Conservation (phyloP, 2,113 vertebrate species). For the Seriola quinqueradiata region DNA sequence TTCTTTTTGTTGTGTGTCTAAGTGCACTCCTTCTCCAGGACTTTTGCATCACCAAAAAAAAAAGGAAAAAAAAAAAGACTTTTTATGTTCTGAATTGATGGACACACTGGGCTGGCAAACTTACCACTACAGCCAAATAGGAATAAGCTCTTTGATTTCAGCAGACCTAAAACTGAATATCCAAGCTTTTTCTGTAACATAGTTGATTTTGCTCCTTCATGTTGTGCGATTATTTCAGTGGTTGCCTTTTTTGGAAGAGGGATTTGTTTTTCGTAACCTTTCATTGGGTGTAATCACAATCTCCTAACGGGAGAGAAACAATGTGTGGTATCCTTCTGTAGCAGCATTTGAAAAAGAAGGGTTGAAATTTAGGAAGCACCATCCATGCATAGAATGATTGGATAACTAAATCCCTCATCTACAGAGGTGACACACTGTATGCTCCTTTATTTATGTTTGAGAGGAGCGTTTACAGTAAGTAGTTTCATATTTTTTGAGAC, state of each 20-base stretch:
- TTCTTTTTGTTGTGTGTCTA: constrained; percentile 61
- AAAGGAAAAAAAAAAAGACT: neutral
- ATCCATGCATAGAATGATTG: constrained; percentile 35
- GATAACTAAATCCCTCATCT: constrained; percentile 8
- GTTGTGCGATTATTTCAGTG: constrained; percentile 70
- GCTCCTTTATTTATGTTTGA: constrained; percentile 50
- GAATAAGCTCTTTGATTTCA: constrained; percentile 72
- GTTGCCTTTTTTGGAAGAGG: constrained; percentile 62
- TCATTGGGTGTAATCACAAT: constrained; percentile 26
- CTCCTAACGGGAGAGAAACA: constrained; percentile 51
- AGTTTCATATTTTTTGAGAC: constrained; percentile 58
- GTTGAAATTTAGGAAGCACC: constrained; percentile 19
- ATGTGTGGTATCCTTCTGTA: constrained; percentile 57
- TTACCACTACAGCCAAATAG: constrained; percentile 63
- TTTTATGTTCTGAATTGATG: constrained; percentile 21
- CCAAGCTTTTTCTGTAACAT: constrained; percentile 26
- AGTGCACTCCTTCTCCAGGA: constrained; percentile 56
- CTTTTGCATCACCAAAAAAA: constrained; percentile 55
- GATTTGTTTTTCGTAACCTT: constrained; percentile 20
- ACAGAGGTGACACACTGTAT: constrained; percentile 43
- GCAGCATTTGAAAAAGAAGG: constrained; percentile 53
- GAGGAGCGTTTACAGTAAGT: constrained; percentile 50
- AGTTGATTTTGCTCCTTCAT: constrained; percentile 44
- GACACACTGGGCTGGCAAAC: constrained; percentile 33
- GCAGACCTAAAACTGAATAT: constrained; percentile 49